Percentiles rank a stretch among this genome's conserved stretches.
These are phyloP conservation scores for Achlya flavicornis DNA, from an alignment of 2,888 invertebrate genomes.

Conservation along the genomic window DNA sequence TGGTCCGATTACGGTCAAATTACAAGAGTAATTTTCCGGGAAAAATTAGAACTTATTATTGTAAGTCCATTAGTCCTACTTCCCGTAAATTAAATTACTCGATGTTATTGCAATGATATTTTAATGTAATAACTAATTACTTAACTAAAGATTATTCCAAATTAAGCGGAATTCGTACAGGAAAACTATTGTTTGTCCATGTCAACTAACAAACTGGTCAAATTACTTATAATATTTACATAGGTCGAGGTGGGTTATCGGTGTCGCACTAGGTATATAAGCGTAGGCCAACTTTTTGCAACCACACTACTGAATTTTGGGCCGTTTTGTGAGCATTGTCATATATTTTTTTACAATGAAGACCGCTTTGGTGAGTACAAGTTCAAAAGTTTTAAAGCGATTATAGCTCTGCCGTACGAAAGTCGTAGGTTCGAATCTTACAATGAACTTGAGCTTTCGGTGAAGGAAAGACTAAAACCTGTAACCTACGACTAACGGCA, in stretches of 20 bases:
- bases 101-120: background rate
- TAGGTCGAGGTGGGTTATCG: constrained; percentile 36
- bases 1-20: too few relatives aligned
- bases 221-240: constrained; percentile 41
- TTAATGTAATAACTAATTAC: background rate
- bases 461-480: too few relatives aligned
- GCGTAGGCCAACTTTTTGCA: constrained; percentile 23
- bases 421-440: background rate
- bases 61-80: too few relatives aligned
- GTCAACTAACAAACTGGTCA: constrained; percentile 18
- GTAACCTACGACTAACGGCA: too few relatives aligned
- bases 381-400: constrained; percentile 17
- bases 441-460: too few relatives aligned
- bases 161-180: constrained; percentile 43
- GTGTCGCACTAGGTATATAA: constrained; percentile 39
- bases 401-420: too few relatives aligned
- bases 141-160: constrained; percentile 11
- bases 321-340: constrained; percentile 21
- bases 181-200: constrained; percentile 40
- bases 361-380: constrained; percentile 46
- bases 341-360: constrained; percentile 46
- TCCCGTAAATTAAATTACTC: background rate
- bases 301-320: constrained; percentile 19
- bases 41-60: too few relatives aligned
- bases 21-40: too few relatives aligned